Base-by-base conservation (phyloP, 2,888 invertebrate genomes). In the Drosophila infuscata region DNA sequence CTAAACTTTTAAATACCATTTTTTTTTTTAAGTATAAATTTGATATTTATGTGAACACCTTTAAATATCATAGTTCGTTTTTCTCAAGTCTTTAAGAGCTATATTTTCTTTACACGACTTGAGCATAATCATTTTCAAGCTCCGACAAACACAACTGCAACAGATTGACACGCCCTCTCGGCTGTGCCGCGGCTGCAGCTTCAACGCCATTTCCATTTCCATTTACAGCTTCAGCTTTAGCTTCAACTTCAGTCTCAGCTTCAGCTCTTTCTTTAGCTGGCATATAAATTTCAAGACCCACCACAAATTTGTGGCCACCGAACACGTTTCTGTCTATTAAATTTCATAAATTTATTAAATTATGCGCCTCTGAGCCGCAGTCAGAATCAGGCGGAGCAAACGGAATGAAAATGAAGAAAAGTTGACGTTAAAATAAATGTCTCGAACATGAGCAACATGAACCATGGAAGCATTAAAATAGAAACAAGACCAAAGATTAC, bases 271-370 rank as follows among this genome's bases (percentile, higher is more conserved):
- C 70, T 46, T 0, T 35, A 29, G 59, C 46, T 66, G 74, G 84
- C 68, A 86, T 77, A 89, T 89, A 87, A 72, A 87, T 89, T 73
- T 81, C 77, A 69, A 77, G 76, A 81, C 70, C 79, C 81, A 80
- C 90, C 89, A 72, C 89, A 88, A 87, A 83, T 73, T 87, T 89
- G 88, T 89, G 90, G 84, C 82, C 81, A 89, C 70, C 82, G 70
- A 85, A 89, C 85, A 85, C 85, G 91, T 89, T 85, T 72, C 66
- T 87, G 84, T 87, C 91, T 85, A 85, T 85, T 90, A 90, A 81
- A 90, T 85, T 90, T 87, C 85, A 85, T 78, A 78, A 78, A 85
- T 85, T 85, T 85, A 90, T 85, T 85, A 85, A 85, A 85, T 90
- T 85, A 90, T 89, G 84, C 91, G 74, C 65, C 70, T 54, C 36